Evolutionary conservation across 2,797 vertebrate species (phyloP), one percentile per base, ranked within the genome.

Genomic region (Melopsittacus undulatus): DNA sequence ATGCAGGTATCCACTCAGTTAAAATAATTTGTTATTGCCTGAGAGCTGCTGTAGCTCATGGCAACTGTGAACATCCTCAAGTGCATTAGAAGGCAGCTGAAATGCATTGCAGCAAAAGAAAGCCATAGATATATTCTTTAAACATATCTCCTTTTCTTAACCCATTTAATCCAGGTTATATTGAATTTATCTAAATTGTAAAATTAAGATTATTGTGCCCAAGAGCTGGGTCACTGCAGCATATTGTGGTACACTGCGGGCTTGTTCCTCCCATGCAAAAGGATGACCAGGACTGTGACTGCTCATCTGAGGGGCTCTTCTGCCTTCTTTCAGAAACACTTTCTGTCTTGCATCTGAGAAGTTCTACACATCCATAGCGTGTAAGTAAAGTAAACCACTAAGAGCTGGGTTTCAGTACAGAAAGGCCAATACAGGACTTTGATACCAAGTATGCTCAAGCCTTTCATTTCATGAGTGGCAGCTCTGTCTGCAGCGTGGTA

Each of bases 231-330:
- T 42, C 62, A 52, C 40, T 48, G 9, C 16, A 61, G 11, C 10
- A 2, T 30, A 11, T 36, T 1, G 1, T 52, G 63, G 26, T 45
- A 36, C 9, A 27, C 8, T 17, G 32, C 3, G 7, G 9, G 11
- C 27, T 87, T 54, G 24, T 48, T 56, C 26, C 36, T 29, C 1
- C 15, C 12, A 7, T 42, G 40, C 27, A 38, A 13, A 34, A 36
- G 15, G 3, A 67, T 48, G 52, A 5, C 11, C 19, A 32, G 54
- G 38, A 6, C 3, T 5, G 20, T 0, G 3, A 32, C 40, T 45
- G 15, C 42, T 84, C 26, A 36, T 40, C 57, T 22, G 16, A 4
- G 0, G 8, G 62, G 34, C 45, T 82, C 34, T 15, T 45, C 45
- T 46, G 42, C 18, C 56, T 48, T 51, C 66, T 38, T 79, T 57